Evolutionary conservation across 2,888 invertebrate species (phyloP).

Genomic region (Epinotia brunnichana): DNA sequence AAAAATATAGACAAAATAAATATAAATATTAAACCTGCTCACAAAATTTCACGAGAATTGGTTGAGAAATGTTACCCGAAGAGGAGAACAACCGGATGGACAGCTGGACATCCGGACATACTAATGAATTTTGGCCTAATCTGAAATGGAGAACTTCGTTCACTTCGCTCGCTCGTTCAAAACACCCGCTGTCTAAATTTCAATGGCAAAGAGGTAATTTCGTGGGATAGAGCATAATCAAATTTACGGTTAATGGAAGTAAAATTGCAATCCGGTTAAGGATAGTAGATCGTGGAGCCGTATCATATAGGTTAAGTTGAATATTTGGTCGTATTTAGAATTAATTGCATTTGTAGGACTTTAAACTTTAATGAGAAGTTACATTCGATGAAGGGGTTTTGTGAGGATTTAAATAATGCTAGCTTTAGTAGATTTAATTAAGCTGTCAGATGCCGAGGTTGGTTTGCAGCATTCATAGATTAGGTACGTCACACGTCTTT

Average conservation of each 20-base stretch:
- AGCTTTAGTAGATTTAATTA: neutral
- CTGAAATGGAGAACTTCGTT: too few relatives aligned
- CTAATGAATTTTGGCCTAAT: too few relatives aligned
- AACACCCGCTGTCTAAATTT: constrained; percentile 13
- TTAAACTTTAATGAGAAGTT: neutral
- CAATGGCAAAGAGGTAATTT: constrained; percentile 19
- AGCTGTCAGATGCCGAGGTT: neutral
- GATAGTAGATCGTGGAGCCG: constrained; percentile 3
- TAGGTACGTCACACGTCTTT: too few relatives aligned
- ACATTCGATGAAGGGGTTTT: neutral
- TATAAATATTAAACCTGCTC: too few relatives aligned
- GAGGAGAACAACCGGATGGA: too few relatives aligned
- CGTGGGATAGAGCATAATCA: constrained; percentile 21
- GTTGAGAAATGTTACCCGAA: too few relatives aligned
- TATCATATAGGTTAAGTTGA: constrained; percentile 4
- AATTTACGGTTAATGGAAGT: constrained; percentile 26
- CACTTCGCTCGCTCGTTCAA: too few relatives aligned
- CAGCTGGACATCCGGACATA: too few relatives aligned
- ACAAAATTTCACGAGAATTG: too few relatives aligned
- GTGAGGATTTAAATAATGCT: neutral
- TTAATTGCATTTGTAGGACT: neutral
- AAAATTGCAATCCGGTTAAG: constrained; percentile 5
- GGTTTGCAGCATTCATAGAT: neutral
- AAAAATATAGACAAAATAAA: too few relatives aligned
- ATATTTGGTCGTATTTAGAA: neutral